Base-by-base conservation (phyloP, 2,113 vertebrate genomes). In the Dendropsophus ebraccatus region DNA sequence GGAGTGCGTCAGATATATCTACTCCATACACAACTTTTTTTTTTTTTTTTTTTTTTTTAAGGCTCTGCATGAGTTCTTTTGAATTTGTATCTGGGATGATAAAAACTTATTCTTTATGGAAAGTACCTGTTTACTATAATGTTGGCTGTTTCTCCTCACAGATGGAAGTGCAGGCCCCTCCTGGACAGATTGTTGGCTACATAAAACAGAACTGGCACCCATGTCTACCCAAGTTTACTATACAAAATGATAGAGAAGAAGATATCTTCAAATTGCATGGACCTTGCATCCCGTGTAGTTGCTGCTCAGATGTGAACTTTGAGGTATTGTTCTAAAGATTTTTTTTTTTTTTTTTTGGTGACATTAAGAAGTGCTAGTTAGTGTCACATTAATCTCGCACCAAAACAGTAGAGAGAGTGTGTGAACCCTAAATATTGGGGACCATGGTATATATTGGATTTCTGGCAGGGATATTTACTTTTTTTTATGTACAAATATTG, bases 231-330 rank as follows among this genome's bases (percentile, higher is more conserved):
- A 95, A 93, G 80, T 96, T 96, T 80, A 90, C 93, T 35, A 92
- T 96, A 87, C 92, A 92, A 89, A 94, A 95, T 85, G 89, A 93
- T 81, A 91, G 89, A 69, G 92, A 91, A 90, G 92, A 96, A 87
- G 95, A 95, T 0, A 0, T 96, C 21, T 87, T 98, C 83, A 94
- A 90, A 28, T 90, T 98, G 70, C 91, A 95, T 62, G 97, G 97
- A 4, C 97, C 97, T 54, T 97, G 95, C 90, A 94, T 95, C 7
- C 94, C 95, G 79, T 97, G 95, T 84, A 95, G 95, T 90, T 98
- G 96, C 88, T 96, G 96, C 17, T 93, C 94, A 9, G 96, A 97
- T 5, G 91, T 97, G 88, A 95, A 95, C 90, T 98, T 98, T 87
- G 95, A 98, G 95, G 97, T 97, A 89, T 85, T 10, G n/a, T 16